phyloP scores from a whole-genome alignment of 2,797 vertebrate species.

The Prionace glauca region DNA sequence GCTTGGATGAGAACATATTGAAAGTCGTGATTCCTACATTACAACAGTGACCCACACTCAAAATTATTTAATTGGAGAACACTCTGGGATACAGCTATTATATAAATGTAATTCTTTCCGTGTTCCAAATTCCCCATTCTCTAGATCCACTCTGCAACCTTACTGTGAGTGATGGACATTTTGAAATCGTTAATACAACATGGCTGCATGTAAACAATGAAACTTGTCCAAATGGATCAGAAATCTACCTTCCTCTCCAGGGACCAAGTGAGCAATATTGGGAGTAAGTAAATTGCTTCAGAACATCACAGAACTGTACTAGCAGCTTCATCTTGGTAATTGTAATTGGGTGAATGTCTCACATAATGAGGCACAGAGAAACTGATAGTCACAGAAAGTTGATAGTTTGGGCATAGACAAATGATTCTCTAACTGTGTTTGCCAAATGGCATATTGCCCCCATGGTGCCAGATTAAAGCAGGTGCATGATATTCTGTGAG shows the following conservation, averaged over 20 bases:
- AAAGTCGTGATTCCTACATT: neutral
- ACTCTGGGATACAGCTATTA: neutral
- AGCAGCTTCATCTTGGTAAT: neutral
- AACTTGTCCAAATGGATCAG: conserved; percentile 22
- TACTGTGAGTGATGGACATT: neutral
- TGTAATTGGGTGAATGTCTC: neutral
- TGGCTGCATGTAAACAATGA: conserved; percentile 14
- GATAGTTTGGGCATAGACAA: neutral
- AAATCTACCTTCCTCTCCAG: neutral
- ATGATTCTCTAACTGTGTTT: neutral
- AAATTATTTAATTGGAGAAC: neutral
- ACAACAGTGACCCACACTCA: neutral
- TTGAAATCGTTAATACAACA: conserved; percentile 27
- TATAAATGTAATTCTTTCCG: neutral
- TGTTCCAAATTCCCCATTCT: neutral
- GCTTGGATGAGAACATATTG: neutral
- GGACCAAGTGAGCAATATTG: conserved; percentile 23
- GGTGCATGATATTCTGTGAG: neutral
- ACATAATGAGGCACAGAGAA: neutral
- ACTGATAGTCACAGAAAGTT: neutral
- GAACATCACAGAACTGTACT: neutral
- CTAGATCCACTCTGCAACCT: conserved; percentile 23
- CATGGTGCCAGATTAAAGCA: neutral
- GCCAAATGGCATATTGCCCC: neutral
- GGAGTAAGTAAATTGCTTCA: neutral